Percentiles rank a stretch among this genome's conserved stretches.
Evolutionary conservation across 2,797 vertebrate species (phyloP).

Genomic region (Nannoperca australis): DNA sequence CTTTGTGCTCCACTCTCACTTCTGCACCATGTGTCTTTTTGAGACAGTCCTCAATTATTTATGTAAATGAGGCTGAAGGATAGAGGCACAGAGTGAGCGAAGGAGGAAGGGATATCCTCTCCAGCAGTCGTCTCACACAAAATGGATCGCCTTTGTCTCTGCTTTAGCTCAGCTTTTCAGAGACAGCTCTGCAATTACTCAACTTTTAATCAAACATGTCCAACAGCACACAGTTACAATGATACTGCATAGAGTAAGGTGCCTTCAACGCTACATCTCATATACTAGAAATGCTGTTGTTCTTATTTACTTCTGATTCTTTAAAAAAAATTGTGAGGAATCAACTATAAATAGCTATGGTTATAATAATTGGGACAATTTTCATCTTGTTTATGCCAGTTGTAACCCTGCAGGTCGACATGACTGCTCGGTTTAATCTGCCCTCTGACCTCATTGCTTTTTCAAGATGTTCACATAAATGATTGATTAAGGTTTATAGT

Average conservation of each 20-base stretch:
- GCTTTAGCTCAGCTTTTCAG: conserved; percentile 52
- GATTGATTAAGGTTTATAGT: conserved; percentile 49
- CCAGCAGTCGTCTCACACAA: conserved; percentile 56
- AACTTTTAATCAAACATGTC: conserved; percentile 66
- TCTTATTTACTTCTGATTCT: conserved; percentile 36
- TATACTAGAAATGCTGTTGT: conserved; percentile 13
- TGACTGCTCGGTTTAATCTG: conserved; percentile 39
- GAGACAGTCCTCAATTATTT: conserved; percentile 84
- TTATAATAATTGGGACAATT: conserved; percentile 20
- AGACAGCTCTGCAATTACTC: conserved; percentile 52
- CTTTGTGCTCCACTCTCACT: conserved; percentile 79
- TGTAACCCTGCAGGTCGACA: conserved; percentile 19
- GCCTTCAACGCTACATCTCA: conserved; percentile 14
- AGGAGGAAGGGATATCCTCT: conserved; percentile 71
- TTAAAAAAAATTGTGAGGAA: conserved; percentile 23
- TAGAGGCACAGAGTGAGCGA: conserved; percentile 47
- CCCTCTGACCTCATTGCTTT: conserved; percentile 59
- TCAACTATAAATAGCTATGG: conserved; percentile 14
- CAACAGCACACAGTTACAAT: conserved; percentile 14
- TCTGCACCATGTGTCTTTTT: conserved; percentile 77
- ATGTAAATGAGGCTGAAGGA: conserved; percentile 83
- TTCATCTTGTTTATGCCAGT: conserved; percentile 28
- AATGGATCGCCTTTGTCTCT: conserved; percentile 62
- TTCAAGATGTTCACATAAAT: conserved; percentile 69
- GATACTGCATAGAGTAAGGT: conserved; percentile 11